Base-by-base conservation (phyloP, 2,888 invertebrate genomes). In the Vanessa cardui region DNA sequence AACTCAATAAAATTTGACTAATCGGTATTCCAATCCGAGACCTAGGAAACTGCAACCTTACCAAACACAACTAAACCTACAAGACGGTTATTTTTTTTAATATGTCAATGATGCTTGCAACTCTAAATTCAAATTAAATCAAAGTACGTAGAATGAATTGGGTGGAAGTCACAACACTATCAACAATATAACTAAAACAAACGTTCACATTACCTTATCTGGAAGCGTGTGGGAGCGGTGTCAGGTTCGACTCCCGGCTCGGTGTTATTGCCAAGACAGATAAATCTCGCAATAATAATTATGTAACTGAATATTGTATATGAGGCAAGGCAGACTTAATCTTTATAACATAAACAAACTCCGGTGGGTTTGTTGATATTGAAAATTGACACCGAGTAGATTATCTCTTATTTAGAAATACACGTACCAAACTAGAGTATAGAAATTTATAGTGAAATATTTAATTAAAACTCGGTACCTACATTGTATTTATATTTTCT, bases 141-240 rank as follows among this genome's bases (percentile, higher is more conserved):
- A 26, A 31, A 26, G 16, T 31, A 15, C 52, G 26, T 21, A 26
- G 15, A 52, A 52, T 3, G 7, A 47, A 18, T 47, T 18, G 33
- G 6, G 9, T 39, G 18, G 52, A 39, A 16, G 39, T 8, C 18
- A n/a, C n/a, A 52, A 21, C 15, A 54, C 31, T 31, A 54, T 31
- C 26, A 6, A n/a, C 54, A 21, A 33, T 26, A 21, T 60, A 33
- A 64, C 47, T 47, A 50, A 49, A 62, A 58, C 49, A 50, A 60
- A 39, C 15, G 52, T n/a, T 84, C 81, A 63, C 45, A 74, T 85
- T 83, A 78, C 82, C 69, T 81, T 75, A 74, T 69, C 66, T 72
- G 77, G 76, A 67, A 72, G 68, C 68, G 77, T 80, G 84, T 86
- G 85, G 80, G 86, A 88, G 83, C 81, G 83, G 87, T 83, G 82